phyloP scores from a whole-genome alignment of 2,113 vertebrate genomes.

The Lepisosteus osseus region DNA sequence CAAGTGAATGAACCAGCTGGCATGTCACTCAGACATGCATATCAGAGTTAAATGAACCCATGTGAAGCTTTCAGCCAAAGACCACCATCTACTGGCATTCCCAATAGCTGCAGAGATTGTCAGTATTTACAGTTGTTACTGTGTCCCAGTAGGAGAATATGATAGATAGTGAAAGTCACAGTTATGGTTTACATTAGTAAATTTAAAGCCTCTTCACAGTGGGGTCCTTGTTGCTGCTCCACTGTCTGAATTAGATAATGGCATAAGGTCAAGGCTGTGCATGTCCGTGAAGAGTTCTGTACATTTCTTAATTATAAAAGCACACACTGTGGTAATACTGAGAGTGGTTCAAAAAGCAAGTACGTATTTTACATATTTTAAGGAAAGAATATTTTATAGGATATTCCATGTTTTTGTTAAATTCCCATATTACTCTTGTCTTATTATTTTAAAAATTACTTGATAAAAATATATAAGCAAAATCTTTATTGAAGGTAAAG shows the following conservation, averaged over 20 bases:
- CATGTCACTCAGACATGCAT: constrained; percentile 18
- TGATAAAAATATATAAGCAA: too few relatives aligned
- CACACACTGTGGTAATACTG: constrained; percentile 36
- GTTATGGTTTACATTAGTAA: constrained; percentile 49
- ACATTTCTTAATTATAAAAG: constrained; percentile 34
- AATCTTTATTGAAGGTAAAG: too few relatives aligned
- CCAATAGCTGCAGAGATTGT: constrained; percentile 41
- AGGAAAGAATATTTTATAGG: too few relatives aligned
- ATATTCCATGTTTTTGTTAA: too few relatives aligned
- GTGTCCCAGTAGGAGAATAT: constrained; percentile 44
- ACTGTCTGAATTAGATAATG: constrained; percentile 28
- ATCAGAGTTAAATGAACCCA: constrained; percentile 15
- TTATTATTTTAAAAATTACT: too few relatives aligned
- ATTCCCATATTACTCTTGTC: too few relatives aligned
- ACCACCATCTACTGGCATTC: constrained; percentile 56
- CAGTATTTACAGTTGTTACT: constrained; percentile 65
- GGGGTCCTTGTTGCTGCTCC: constrained; percentile 27
- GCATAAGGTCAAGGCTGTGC: constrained; percentile 19
- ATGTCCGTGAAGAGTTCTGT: constrained; percentile 35
- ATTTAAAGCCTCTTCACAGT: constrained; percentile 45
- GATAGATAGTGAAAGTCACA: constrained; percentile 52
- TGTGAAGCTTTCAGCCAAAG: constrained; percentile 46
- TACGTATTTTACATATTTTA: neutral
- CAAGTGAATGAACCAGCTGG: neutral
- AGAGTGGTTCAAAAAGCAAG: constrained; percentile 14